phyloP scores from a whole-genome alignment of 2,113 vertebrate genomes.

The Rhabdornis inornatus region DNA sequence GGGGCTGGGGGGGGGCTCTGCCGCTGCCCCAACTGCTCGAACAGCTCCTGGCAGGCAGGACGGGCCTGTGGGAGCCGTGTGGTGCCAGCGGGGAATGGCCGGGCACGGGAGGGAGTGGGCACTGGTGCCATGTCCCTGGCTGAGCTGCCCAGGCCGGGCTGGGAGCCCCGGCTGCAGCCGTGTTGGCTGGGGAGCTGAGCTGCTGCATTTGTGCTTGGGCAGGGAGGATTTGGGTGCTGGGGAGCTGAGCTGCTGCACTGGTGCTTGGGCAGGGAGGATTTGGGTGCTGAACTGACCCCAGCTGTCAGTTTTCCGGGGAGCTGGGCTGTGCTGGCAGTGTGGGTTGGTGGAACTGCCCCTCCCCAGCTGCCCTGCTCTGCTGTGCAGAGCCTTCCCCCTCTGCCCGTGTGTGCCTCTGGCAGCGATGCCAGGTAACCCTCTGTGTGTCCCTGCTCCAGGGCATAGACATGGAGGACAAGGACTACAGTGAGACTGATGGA shows the following conservation, averaged over 20 bases:
- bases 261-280: no score
- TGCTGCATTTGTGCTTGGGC: not conserved
- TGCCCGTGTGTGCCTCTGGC: not conserved
- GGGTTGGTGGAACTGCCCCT: not conserved
- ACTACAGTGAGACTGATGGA: conserved; percentile 79
- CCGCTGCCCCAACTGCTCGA: not conserved
- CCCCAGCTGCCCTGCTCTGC: not conserved
- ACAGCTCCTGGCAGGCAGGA: accelerated
- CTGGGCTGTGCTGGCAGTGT: accelerated
- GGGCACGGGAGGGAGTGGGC: accelerated
- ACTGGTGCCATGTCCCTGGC: accelerated
- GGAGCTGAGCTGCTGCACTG: no score
- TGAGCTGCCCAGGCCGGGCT: not conserved
- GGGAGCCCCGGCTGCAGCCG: not conserved
- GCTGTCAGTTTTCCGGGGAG: not conserved
- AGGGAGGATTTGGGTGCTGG: not conserved
- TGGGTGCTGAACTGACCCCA: not conserved
- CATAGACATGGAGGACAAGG: conserved; percentile 78
- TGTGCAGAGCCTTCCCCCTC: not conserved
- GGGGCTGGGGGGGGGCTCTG: not conserved
- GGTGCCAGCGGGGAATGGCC: not conserved
- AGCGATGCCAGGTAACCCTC: not conserved
- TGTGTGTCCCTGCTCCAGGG: conserved; percentile 30
- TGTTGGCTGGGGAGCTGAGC: not conserved
- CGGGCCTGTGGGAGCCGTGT: not conserved